These are phyloP conservation scores for Magallana gigas DNA, from an alignment of 1,140 invertebrate species.

Conservation along the genomic window DNA sequence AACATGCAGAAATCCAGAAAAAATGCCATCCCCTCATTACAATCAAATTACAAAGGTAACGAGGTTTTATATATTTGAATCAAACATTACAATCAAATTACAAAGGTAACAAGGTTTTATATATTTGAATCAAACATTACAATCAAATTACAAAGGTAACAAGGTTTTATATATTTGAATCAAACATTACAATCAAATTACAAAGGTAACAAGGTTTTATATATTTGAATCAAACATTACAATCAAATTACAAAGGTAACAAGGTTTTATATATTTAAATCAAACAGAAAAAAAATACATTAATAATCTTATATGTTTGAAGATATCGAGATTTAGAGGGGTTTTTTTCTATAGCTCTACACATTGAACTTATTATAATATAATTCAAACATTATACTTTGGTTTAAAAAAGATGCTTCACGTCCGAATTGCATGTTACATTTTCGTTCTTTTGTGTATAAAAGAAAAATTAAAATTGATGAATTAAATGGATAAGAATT, in stretches of 20 bases:
- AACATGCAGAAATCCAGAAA: conserved; percentile 26
- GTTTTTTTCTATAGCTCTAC: too few species aligned
- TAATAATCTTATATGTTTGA: too few species aligned
- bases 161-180: neutral
- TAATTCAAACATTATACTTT: too few species aligned
- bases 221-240: neutral
- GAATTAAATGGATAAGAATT: too few species aligned
- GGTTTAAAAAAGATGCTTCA: too few species aligned
- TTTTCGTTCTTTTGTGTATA: too few species aligned
- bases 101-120: neutral
- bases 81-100: conserved; percentile 16
- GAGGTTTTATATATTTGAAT: neutral
- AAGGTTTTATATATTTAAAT: neutral
- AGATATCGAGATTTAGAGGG: too few species aligned
- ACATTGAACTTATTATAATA: too few species aligned
- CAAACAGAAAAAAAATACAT: too few species aligned
- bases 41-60: conserved; percentile 33
- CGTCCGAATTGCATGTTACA: too few species aligned
- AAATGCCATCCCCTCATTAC: conserved; percentile 8
- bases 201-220: neutral
- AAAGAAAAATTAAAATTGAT: too few species aligned
- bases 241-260: conserved; percentile 33
- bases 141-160: conserved; percentile 33
- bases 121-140: neutral
- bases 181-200: conserved; percentile 27